These are phyloP conservation scores for Anguilla obscura DNA, from an alignment of 2,797 vertebrate species.

Conservation along the genomic window DNA sequence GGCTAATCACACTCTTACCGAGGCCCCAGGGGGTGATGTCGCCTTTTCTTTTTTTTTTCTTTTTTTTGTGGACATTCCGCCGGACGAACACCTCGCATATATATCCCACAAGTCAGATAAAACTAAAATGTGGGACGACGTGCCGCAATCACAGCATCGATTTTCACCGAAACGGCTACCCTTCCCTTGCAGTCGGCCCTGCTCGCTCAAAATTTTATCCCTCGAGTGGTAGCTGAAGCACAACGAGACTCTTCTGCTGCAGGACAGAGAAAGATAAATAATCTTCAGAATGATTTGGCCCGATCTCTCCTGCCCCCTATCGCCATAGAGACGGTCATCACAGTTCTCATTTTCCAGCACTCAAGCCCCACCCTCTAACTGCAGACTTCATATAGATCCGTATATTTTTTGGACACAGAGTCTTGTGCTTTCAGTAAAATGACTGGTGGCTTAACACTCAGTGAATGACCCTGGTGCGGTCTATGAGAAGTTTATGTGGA, in stretches of 20 bases:
- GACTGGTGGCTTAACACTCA: no score
- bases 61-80: not conserved
- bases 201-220: no score
- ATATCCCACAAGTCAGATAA: not conserved
- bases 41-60: no score
- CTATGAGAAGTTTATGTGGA: no score
- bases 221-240: no score
- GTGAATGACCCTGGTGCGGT: no score
- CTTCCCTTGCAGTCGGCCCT: no score
- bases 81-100: not conserved
- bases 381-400: not conserved
- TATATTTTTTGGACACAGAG: not conserved
- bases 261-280: no score
- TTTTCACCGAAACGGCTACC: no score
- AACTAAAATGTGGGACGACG: not conserved
- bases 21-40: not conserved
- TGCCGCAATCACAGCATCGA: not conserved
- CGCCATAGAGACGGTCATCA: not conserved
- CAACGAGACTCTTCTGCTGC: no score
- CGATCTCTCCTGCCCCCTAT: not conserved
- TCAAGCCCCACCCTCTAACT: not conserved
- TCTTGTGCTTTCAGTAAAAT: no score
- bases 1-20: not conserved
- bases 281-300: not conserved
- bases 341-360: not conserved